phyloP scores from a whole-genome alignment of 2,888 invertebrate genomes.

The Colletes collaris region DNA sequence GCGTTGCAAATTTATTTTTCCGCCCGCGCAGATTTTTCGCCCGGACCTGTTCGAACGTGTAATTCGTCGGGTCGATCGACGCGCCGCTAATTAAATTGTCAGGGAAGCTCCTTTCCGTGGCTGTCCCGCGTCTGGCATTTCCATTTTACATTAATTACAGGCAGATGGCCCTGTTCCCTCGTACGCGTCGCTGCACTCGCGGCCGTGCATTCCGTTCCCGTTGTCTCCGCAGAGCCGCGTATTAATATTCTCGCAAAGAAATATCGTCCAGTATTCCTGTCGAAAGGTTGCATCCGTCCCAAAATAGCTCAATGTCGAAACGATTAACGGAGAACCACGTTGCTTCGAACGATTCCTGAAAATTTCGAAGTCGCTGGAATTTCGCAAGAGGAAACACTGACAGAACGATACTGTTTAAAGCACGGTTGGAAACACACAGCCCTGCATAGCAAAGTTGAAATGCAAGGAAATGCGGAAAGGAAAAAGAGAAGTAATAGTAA shows the following conservation, averaged over 20 bases:
- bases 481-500: no score
- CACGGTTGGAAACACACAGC: no score
- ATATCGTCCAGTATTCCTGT: neutral
- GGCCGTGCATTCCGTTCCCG: neutral
- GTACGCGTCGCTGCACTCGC: neutral
- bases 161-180: constrained; percentile 9
- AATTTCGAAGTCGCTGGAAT: no score
- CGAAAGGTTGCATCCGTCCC: no score
- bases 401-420: no score
- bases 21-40: neutral
- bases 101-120: constrained; percentile 12
- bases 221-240: neutral
- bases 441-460: no score
- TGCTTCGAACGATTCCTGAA: no score
- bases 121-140: constrained; percentile 22
- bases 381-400: no score
- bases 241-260: constrained; percentile 7
- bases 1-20: neutral
- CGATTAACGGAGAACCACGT: no score
- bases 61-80: constrained; percentile 4
- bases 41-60: neutral
- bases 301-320: no score
- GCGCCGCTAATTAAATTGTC: constrained; percentile 39
- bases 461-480: no score
- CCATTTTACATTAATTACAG: constrained; percentile 49